Evolutionary conservation across 2,888 invertebrate genomes (phyloP).

Genomic region (Xylocampa areola): DNA sequence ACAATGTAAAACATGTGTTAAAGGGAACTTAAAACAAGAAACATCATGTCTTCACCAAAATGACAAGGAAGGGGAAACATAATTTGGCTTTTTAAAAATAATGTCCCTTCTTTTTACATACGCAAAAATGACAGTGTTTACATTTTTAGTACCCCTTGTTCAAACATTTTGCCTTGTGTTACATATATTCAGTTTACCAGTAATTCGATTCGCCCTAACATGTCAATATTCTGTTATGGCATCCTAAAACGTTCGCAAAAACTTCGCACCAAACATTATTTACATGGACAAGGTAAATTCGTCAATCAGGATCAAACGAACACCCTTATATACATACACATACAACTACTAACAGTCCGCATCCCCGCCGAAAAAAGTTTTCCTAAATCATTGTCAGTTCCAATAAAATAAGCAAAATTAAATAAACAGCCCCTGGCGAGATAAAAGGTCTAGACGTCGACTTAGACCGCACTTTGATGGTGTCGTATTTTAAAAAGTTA

Average conservation of each 20-base stretch:
- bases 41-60: neutral
- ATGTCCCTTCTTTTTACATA: constrained; percentile 14
- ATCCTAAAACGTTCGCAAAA: constrained; percentile 69
- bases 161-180: constrained; percentile 63
- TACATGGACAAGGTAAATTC: constrained; percentile 81
- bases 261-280: constrained; percentile 75
- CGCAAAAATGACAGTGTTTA: constrained; percentile 58
- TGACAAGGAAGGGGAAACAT: constrained; percentile 5
- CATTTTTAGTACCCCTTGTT: constrained; percentile 63
- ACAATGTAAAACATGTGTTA: constrained; percentile 17
- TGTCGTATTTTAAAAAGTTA: constrained; percentile 86
- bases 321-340: constrained; percentile 62
- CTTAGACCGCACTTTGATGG: constrained; percentile 87
- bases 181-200: constrained; percentile 66
- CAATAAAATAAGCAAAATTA: constrained; percentile 88
- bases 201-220: constrained; percentile 77
- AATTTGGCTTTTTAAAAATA: constrained; percentile 24
- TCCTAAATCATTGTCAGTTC: constrained; percentile 86
- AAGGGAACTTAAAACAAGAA: constrained; percentile 5
- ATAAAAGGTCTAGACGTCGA: constrained; percentile 86
- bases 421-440: constrained; percentile 85
- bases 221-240: constrained; percentile 76
- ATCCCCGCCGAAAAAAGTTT: constrained; percentile 73
- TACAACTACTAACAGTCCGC: constrained; percentile 67
- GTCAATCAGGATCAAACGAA: constrained; percentile 86